Evolutionary conservation across 2,113 vertebrate species (phyloP).

Genomic region (Tinamus guttatus): DNA sequence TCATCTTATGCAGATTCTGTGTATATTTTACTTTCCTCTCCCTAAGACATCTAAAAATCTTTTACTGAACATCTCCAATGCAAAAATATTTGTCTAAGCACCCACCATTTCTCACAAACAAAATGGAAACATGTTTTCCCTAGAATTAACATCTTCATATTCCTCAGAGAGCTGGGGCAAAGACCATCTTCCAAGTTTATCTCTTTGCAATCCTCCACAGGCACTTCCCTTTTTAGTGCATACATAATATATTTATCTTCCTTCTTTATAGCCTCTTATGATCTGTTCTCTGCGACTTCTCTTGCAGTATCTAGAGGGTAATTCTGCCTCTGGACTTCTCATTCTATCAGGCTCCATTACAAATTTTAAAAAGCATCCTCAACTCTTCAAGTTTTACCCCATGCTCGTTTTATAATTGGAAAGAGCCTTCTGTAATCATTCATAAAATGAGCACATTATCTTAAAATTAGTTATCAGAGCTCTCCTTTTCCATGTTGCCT

Average conservation of each 20-base stretch:
- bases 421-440: neutral
- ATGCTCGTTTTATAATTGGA: neutral
- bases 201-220: neutral
- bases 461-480: neutral
- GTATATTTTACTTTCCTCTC: neutral
- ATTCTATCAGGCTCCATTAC: neutral
- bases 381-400: neutral
- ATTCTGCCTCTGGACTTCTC: neutral
- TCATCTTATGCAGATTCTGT: neutral
- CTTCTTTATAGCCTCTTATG: neutral
- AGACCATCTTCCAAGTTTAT: neutral
- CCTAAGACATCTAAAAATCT: neutral
- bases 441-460: neutral
- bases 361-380: neutral
- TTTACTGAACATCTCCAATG: neutral
- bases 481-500: neutral
- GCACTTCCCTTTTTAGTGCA: neutral
- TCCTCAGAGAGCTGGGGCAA: neutral
- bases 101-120: neutral
- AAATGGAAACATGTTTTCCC: neutral
- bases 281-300: neutral
- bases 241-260: neutral
- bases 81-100: neutral
- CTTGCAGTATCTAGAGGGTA: neutral
- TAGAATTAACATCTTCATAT: neutral